Base-by-base conservation (phyloP, 1,140 invertebrate genomes). In the Tribolium castaneum region DNA sequence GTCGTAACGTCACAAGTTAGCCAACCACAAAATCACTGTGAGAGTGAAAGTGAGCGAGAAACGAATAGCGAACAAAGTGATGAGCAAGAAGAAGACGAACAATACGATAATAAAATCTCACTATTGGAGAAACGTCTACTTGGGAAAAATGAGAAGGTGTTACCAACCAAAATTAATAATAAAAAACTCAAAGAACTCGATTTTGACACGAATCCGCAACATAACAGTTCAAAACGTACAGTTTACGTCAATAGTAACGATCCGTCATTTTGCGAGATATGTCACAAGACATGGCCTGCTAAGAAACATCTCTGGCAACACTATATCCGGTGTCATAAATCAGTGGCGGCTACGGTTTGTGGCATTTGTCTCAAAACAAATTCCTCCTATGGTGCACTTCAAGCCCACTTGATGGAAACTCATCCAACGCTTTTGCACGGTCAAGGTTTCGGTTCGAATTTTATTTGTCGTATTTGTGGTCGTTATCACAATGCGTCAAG, bases 261-360 rank as follows among this genome's bases (percentile, higher is more conserved):
- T 76, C 85, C 85, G 0, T 85, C 85, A 12, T 78, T 80, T 0
- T 92, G 91, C 77, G 90, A 91, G 72, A 89, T 91, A 0, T 92
- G 91, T 76, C 88, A 88, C 0, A 92, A 91, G 82, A 88, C 87
- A 13, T 92, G 90, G 90, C 90, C 90, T 0, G 90, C 89, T 0
- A 90, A 90, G 76, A 90, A 90, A 78, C 90, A 91, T 78, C 82
- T 91, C 0, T 92, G 91, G 91, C 90, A 91, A 80, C 91, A 92
- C 82, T 84, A 91, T 14, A 91, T 91, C 30, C 84, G 91, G 6
- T 91, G 90, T 78, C 91, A 92, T 82, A 87, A 89, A 25, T 83
- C 85, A 1, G 89, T 89, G 75, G 90, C 90, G 0, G 90, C 90
- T 0, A 90, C 90, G 0, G 89, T 90, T 1, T 92, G 90, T 75